Base-by-base conservation (phyloP, 30 jellyfish, hydroid and myxozoan genomes). In the Aurelia coerulea region DNA sequence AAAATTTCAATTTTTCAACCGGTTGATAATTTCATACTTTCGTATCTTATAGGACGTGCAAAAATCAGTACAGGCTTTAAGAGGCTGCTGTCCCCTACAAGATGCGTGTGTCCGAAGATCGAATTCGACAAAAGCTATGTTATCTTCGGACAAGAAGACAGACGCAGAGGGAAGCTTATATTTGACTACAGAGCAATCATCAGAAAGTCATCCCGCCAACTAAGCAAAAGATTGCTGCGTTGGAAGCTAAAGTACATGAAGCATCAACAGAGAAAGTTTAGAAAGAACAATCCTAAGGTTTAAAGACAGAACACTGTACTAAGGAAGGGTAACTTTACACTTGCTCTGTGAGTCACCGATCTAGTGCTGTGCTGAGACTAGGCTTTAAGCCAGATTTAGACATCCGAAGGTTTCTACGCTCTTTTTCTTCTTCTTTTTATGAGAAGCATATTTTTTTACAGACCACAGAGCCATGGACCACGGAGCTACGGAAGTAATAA, bases 21-120 rank as follows among this genome's bases (percentile, higher is more conserved):
- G 23, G 10, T 35, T 19, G 14, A 18, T 14, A 50, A 15, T 23
- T 3, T 9, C 56, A 7, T 9, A 6, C 56, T 46, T 46, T 46
- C 56, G 15, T 46, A 1, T 16, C 69, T 68, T 70, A 42, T 70
- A 91, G 97, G 97, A 18, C 50, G 58, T 29, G 90, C 46, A 34
- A 76, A 69, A 69, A 84, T 91, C 19, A 15, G 50, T 6, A 70
- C 50, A 18, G 97, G 97, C 14, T 74, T 54, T 12, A 53, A 41
- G 15, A 78, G 65, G 65, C 18, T 92, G 15, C 17, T 86, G 86
- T 56, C 92, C 5, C 86, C 90, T 14, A 67, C 91, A 16, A 70
- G 63, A 58, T 92, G 98, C 65, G 60, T 92, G 33, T 92, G 98
- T 67, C 98, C 98, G 8, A 75, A 62, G 58, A 49, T 92, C 49